Percentiles rank a stretch among this genome's conserved stretches.
Conservation (phyloP, 2,113 vertebrate species). For the Orthonyx spaldingii region DNA sequence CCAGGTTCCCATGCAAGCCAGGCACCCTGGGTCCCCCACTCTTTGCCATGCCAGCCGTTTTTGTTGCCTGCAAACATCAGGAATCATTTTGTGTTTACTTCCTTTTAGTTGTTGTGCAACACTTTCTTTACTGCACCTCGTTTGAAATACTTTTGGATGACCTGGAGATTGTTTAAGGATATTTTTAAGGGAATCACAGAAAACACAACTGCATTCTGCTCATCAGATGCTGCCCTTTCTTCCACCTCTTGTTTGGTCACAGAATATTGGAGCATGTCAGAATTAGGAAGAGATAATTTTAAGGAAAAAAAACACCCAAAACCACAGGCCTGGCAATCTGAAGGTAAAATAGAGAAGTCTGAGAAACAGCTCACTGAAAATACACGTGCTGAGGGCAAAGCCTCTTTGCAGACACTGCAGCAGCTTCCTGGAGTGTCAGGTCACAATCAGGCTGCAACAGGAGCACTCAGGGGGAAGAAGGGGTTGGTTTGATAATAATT, state of each 20-base stretch:
- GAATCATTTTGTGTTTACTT: not conserved
- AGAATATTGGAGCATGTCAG: not conserved
- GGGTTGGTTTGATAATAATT: not conserved
- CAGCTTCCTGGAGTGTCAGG: not conserved
- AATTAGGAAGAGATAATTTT: not conserved
- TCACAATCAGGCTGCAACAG: not conserved
- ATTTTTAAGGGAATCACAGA: not conserved
- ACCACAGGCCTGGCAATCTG: not conserved
- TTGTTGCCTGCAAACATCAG: not conserved
- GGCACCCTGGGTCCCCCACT: not conserved
- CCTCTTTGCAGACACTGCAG: not conserved
- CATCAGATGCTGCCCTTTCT: not conserved
- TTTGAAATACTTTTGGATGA: not conserved
- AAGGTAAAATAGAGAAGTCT: not conserved
- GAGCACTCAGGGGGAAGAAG: not conserved
- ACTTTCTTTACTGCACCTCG: not conserved
- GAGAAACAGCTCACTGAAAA: not conserved
- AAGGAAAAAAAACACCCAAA: no score
- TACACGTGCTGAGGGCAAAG: not conserved
- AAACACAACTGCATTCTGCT: not conserved
- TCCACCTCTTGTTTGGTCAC: not conserved
- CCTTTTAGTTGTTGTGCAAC: not conserved
- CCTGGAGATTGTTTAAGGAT: not conserved
- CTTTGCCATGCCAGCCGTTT: rapidly evolving
- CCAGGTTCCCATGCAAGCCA: not conserved